phyloP scores from a whole-genome alignment of 2,797 vertebrate genomes.

The Crocodylus rhombifer region DNA sequence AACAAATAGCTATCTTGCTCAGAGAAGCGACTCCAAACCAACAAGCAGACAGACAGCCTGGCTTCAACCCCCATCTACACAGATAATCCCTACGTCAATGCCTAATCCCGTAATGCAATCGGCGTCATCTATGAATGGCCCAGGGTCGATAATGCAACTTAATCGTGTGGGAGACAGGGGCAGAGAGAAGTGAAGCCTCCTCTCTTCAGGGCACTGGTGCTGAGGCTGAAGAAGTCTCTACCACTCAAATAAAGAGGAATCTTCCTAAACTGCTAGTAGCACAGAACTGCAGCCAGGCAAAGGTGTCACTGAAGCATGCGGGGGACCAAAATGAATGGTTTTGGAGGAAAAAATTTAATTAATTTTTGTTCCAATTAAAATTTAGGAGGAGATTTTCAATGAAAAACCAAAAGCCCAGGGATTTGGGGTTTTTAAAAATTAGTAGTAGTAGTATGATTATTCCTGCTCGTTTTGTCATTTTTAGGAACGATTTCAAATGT shows the following conservation, averaged over 20 bases:
- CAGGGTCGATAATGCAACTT: background rate
- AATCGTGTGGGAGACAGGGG: background rate
- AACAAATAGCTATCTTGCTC: background rate
- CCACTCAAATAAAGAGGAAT: no score
- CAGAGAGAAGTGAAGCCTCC: background rate
- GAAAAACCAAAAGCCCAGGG: no score
- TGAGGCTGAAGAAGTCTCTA: background rate
- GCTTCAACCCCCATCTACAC: background rate
- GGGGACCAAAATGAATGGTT: background rate
- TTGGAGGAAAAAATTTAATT: background rate
- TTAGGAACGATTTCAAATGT: background rate
- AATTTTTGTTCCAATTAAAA: background rate
- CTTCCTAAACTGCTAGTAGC: background rate
- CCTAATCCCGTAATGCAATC: background rate
- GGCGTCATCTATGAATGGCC: background rate
- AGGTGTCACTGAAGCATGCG: background rate
- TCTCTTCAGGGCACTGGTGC: background rate
- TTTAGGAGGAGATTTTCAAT: no score
- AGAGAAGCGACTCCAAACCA: background rate
- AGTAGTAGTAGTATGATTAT: no score
- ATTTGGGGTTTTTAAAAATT: no score
- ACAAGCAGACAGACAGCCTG: background rate
- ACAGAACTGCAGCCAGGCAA: background rate
- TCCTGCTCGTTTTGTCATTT: no score
- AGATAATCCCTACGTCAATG: background rate